Evolutionary conservation across 2,113 vertebrate genomes (phyloP).

Genomic region (Gopherus flavomarginatus): DNA sequence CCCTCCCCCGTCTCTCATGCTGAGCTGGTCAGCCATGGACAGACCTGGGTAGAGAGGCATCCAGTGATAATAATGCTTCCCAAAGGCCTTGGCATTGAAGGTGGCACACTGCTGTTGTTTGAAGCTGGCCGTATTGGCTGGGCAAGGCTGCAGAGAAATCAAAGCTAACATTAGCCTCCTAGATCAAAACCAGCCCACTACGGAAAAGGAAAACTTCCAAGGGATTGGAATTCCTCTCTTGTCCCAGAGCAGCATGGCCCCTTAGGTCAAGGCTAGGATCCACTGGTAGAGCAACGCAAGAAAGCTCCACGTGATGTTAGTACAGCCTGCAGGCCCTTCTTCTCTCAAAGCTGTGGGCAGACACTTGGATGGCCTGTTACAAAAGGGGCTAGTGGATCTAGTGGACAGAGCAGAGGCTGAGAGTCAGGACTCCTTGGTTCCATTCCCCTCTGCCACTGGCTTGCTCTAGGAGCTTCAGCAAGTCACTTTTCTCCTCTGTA

Average conservation of each 20-base stretch:
- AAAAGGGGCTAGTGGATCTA: not conserved
- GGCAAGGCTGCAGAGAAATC: slow-evolving; percentile 80
- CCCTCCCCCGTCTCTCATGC: not conserved
- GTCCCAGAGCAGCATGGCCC: not conserved
- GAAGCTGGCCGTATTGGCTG: slow-evolving; percentile 85
- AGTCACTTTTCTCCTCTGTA: not conserved
- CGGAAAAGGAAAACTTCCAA: not conserved
- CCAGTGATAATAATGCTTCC: slow-evolving; percentile 86
- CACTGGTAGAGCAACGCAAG: not conserved
- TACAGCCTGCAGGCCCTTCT: not conserved
- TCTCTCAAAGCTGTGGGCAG: not conserved
- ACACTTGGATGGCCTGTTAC: not conserved
- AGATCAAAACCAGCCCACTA: not conserved
- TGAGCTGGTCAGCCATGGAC: slow-evolving; percentile 26
- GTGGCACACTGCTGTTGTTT: slow-evolving; percentile 90
- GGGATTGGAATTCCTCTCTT: not conserved
- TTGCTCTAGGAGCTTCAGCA: not conserved
- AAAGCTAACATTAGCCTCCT: not conserved
- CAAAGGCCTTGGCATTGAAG: slow-evolving; percentile 90
- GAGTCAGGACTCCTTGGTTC: not conserved
- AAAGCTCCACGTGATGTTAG: not conserved
- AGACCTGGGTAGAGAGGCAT: slow-evolving; percentile 90
- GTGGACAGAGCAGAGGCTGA: not conserved
- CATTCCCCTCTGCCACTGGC: not conserved
- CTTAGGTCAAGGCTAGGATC: not conserved